A percentile compares a stretch with the other conserved stretches of the same genome.
Evolutionary conservation across 2,113 vertebrate genomes (phyloP).

Genomic region (Phaethornis superciliosus): DNA sequence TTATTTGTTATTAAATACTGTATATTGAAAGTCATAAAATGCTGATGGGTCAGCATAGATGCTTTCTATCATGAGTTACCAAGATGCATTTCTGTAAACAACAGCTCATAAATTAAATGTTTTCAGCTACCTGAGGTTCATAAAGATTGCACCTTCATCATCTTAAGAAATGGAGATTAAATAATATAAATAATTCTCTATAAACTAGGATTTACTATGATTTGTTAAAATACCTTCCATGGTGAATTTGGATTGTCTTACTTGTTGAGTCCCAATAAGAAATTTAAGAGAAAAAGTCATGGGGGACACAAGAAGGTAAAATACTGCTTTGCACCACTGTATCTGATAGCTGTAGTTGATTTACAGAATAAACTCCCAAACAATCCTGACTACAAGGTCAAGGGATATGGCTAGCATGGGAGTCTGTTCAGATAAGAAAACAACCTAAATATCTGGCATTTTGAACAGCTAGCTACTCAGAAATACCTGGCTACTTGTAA

Average conservation of each 20-base stretch:
- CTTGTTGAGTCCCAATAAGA: neutral
- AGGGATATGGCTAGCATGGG: neutral
- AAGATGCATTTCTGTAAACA: conserved; percentile 4
- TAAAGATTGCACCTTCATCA: conserved; percentile 45
- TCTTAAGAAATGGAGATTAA: conserved; percentile 44
- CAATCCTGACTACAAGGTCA: neutral
- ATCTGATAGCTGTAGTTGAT: neutral
- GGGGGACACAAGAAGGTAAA: neutral
- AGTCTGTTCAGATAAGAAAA: neutral
- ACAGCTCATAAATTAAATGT: neutral
- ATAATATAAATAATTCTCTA: conserved; percentile 47
- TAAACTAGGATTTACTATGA: conserved; percentile 4
- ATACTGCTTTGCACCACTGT: neutral
- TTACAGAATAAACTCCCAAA: neutral
- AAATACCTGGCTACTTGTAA: neutral
- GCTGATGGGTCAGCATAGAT: conserved; percentile 26
- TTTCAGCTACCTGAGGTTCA: conserved; percentile 40
- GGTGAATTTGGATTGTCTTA: conserved; percentile 13
- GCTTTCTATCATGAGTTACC: conserved; percentile 16
- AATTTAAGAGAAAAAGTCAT: neutral
- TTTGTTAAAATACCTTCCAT: conserved; percentile 18
- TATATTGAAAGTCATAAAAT: conserved; percentile 32
- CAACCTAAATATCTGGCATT: neutral
- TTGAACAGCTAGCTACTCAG: neutral
- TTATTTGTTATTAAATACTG: conserved; percentile 55